Conservation (phyloP, 2,888 invertebrate species). For the Eupeodes latifasciatus region DNA sequence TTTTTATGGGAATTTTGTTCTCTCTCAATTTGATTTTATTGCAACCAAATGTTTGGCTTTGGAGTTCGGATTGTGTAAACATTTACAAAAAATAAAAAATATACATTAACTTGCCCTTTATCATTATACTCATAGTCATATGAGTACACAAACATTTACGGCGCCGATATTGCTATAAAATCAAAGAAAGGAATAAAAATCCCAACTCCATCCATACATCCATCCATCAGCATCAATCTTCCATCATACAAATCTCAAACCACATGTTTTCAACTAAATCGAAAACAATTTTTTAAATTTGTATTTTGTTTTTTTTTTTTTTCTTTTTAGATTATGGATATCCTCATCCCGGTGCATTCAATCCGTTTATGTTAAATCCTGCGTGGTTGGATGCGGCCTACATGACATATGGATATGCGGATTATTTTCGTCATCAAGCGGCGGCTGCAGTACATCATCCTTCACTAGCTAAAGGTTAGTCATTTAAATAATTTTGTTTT, state of each 20-base stretch:
- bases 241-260: constrained; percentile 20
- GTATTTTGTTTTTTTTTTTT: constrained; percentile 74
- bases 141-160: constrained; percentile 59
- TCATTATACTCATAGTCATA: background rate
- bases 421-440: constrained; percentile 88
- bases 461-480: constrained; percentile 87
- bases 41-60: constrained; percentile 70
- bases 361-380: constrained; percentile 91
- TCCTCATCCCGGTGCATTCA: constrained; percentile 91
- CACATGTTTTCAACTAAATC: constrained; percentile 60
- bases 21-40: constrained; percentile 53
- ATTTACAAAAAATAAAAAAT: constrained; percentile 18
- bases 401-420: constrained; percentile 90
- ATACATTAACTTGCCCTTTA: constrained; percentile 13
- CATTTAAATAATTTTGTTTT: constrained; percentile 30
- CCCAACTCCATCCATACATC: background rate
- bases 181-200: constrained; percentile 52
- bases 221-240: background rate
- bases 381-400: constrained; percentile 94
- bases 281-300: constrained; percentile 24
- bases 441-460: constrained; percentile 84
- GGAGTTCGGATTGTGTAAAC: constrained; percentile 60
- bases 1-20: constrained; percentile 7
- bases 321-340: constrained; percentile 89
- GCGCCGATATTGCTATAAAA: constrained; percentile 73